phyloP scores from a whole-genome alignment of 2,888 invertebrate species.

The Drosophila paracracens region DNA sequence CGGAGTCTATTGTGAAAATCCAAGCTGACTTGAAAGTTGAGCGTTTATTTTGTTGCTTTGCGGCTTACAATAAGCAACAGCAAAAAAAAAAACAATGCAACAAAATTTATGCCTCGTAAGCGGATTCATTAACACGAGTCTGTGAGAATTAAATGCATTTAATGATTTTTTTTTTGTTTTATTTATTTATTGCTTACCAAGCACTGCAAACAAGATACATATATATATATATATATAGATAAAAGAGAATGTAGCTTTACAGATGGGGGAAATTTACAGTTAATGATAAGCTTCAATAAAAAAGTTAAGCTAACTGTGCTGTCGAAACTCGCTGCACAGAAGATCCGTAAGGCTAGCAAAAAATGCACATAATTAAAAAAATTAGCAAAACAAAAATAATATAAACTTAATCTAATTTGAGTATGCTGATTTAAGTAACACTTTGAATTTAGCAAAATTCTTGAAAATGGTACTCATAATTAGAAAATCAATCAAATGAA shows the following conservation, averaged over 20 bases:
- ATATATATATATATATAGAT: neutral
- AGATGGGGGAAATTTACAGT: constrained; percentile 18
- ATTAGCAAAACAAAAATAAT: neutral
- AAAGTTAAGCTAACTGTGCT: neutral
- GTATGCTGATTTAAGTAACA: neutral
- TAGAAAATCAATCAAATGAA: too few relatives aligned
- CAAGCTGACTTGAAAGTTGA: constrained; percentile 22
- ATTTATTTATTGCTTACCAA: constrained; percentile 14
- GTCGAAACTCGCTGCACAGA: neutral
- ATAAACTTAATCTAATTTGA: neutral
- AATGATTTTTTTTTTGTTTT: neutral
- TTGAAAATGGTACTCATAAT: too few relatives aligned
- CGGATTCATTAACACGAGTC: constrained; percentile 55
- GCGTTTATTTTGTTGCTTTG: constrained; percentile 11
- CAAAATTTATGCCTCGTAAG: constrained; percentile 49
- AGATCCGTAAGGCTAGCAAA: neutral
- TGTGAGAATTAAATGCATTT: constrained; percentile 16
- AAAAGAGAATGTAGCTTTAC: constrained; percentile 35
- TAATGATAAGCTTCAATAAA: neutral
- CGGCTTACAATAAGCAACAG: constrained; percentile 1
- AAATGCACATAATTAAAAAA: neutral
- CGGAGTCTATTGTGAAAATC: neutral
- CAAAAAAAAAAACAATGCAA: constrained; percentile 8
- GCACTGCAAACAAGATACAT: constrained; percentile 12
- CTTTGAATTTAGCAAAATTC: neutral